Base-by-base conservation (phyloP, 2,888 invertebrate genomes). In the Pinctada fucata region DNA sequence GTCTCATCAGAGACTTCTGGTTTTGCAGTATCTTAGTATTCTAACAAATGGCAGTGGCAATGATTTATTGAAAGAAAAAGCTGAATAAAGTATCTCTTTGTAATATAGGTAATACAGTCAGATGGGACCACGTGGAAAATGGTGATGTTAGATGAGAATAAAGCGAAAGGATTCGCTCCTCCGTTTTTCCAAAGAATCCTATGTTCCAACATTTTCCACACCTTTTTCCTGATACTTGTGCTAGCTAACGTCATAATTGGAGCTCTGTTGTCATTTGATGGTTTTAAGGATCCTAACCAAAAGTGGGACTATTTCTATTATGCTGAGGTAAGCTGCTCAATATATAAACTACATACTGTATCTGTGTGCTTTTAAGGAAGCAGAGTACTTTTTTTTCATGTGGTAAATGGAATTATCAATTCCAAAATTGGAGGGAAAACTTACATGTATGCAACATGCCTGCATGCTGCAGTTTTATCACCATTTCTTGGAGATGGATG, bases 51-150 rank as follows among this genome's bases (percentile, higher is more conserved):
- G 31, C 31, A 31, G 31, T 31, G 31, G 31, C 31, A 1, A 31
- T 31, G 31, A 31, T 31, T 31, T 31, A 31, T 31, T 31, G 31
- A 31, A 31, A 31, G 31, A 31, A 31, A 31, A 31, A 31, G 31
- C 31, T 31, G 31, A 31, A 31, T 31, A 31, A 31, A 31, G 31
- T 31, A 31, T 31, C 31, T 31, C 31, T 31, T 31, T 31, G 31
- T 31, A 31, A 75, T 82, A 0, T 87, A 94, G 94, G 92, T 94
- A 45, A 94, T 99, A 75, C 96, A 96, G 78, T 97, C 97, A 6
- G 98, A 99, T 89, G 98, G 98, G 88, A 95, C 96, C 84, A 97
- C 97, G 0, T 99, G 99, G 99, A 97, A 96, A 92, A 94, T 99
- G 85, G 96, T 99, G 13, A 97, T 98, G 58, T 95, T 99, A 82